phyloP scores from a whole-genome alignment of 2,113 vertebrate species.

The Apteryx owenii region DNA sequence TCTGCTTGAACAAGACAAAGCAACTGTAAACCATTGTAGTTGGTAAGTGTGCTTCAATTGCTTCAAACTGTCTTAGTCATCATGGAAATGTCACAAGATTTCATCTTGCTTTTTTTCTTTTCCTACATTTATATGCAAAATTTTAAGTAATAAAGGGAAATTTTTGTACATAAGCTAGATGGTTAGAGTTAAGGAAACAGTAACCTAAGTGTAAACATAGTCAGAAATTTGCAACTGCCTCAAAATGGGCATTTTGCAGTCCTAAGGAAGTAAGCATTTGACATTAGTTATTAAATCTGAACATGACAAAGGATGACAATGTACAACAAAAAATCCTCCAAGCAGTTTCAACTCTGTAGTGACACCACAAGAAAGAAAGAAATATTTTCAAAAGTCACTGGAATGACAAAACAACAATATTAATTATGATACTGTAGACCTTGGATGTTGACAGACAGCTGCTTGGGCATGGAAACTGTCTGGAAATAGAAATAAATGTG shows the following conservation, averaged over 20 bases:
- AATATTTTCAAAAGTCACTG: background rate
- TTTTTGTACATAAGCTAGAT: background rate
- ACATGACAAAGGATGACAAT: background rate
- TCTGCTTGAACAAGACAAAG: background rate
- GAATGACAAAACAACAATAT: background rate
- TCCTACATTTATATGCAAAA: background rate
- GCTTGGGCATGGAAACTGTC: background rate
- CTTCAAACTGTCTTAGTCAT: background rate
- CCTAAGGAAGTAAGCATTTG: background rate
- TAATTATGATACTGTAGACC: background rate
- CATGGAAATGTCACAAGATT: fast-evolving
- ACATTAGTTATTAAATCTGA: background rate
- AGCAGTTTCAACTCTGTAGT: background rate
- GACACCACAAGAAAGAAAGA: background rate
- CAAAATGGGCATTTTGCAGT: background rate
- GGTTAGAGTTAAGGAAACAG: background rate
- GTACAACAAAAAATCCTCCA: background rate
- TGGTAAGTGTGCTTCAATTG: background rate
- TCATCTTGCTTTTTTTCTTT: background rate
- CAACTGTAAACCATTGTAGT: background rate
- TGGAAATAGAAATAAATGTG: background rate
- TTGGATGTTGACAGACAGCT: background rate
- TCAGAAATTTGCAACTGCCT: background rate
- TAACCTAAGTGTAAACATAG: background rate
- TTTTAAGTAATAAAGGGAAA: background rate